Conservation (phyloP, 2,113 vertebrate species). For the Perccottus glenii region DNA sequence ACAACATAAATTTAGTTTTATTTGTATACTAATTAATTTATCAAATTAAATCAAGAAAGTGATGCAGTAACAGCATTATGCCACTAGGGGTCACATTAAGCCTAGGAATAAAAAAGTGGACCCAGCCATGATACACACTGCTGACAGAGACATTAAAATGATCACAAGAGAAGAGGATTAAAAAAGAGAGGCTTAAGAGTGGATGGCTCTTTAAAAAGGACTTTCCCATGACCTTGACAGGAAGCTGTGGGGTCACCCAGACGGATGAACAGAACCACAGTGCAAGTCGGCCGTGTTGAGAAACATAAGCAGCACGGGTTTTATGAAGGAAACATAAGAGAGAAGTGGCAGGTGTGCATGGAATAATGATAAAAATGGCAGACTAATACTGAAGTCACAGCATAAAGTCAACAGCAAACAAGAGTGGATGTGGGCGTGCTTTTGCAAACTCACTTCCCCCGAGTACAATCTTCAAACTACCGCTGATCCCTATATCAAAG, state of each 20-base stretch:
- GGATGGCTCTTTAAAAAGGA: conserved; percentile 17
- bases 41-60: neutral
- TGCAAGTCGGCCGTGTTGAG: conserved; percentile 14
- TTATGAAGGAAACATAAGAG: conserved; percentile 23
- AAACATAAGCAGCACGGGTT: neutral
- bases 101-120: conserved; percentile 43
- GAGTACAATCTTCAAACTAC: neutral
- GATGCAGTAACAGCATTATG: conserved; percentile 35
- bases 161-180: conserved; percentile 26
- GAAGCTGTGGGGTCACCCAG: conserved; percentile 41
- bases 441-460: neutral
- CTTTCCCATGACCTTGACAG: conserved; percentile 63
- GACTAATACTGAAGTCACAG: conserved; percentile 1
- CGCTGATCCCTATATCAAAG: conserved; percentile 14
- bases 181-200: conserved; percentile 1
- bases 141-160: conserved; percentile 29
- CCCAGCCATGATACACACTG: neutral
- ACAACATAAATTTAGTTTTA: neutral
- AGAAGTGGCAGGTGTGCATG: conserved; percentile 38
- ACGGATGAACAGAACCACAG: conserved; percentile 1
- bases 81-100: conserved; percentile 69
- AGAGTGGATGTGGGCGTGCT: neutral
- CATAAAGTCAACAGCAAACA: conserved; percentile 1
- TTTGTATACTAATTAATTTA: too few species aligned
- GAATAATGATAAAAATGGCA: conserved; percentile 15